Evolutionary conservation across 2,888 invertebrate species (phyloP), one percentile per base, ranked within the genome.

Genomic region (Drymonia ruficornis): DNA sequence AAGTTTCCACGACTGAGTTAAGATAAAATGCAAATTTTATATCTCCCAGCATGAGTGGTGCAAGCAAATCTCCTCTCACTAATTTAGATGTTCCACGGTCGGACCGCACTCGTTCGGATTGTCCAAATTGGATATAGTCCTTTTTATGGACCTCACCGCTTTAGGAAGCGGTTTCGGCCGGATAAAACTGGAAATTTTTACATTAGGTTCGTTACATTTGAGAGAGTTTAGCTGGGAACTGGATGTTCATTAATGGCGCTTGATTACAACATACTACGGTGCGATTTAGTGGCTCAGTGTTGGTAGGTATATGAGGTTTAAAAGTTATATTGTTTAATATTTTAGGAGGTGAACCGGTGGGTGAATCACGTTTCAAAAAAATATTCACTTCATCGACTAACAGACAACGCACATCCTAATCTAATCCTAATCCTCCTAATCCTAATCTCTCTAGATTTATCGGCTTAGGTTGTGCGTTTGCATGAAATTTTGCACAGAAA

Each of bases 51-150:
- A 61, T 57, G 40, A 45, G 29, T 59, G 56, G 44, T 55, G 42
- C 34, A 61, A 38, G 55, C 47, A 61, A 64, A 67, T 59, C 57
- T 52, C 53, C 53, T 48, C 57, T 58, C 61, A 65, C 72, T 74
- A 74, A 76, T 78, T 73, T 74, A 71, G 72, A 71, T 74, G 72
- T 72, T 70, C 71, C 72, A 61, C 61, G 46, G 61, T 65, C 67
- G 67, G 60, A 65, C 56, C 59, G 53, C 54, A 61, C 63, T 68
- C 67, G 70, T 65, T 63, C 70, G 64, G 65, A 62, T 70, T 54
- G 51, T 49, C 66, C 67, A 80, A 83, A 83, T 84, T 78, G 78
- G 80, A 82, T 81, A 75, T 73, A 74, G 76, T 72, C 80, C 78
- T 80, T 81, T 80, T 83, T 81, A 81, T 70, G 65, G 58, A 66